These are phyloP conservation scores for Psylliodes chrysocephalus DNA, from an alignment of 2,888 invertebrate species.

Conservation along the genomic window DNA sequence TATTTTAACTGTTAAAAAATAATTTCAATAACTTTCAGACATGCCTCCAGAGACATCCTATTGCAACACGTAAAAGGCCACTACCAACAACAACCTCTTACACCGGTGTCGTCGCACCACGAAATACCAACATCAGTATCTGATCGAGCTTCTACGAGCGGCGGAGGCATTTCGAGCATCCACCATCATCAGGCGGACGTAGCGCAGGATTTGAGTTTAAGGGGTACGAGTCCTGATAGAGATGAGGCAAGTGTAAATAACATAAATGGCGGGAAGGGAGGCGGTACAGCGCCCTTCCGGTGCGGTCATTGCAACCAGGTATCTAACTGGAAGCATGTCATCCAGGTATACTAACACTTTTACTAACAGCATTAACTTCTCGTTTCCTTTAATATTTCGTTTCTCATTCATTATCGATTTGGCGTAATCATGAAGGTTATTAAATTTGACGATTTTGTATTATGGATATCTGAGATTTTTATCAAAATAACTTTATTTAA, in stretches of 20 bases:
- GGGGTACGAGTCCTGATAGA: constrained; percentile 59
- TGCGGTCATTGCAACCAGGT: constrained; percentile 85
- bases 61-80: constrained; percentile 75
- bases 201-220: constrained; percentile 50
- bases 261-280: constrained; percentile 58
- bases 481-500: too few relatives aligned
- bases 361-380: constrained; percentile 56
- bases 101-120: constrained; percentile 8
- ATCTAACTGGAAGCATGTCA: constrained; percentile 87
- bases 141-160: constrained; percentile 22
- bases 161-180: constrained; percentile 5
- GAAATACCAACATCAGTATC: constrained; percentile 7
- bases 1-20: background rate
- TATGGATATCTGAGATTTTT: too few relatives aligned
- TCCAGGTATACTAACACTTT: constrained; percentile 75
- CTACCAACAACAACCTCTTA: constrained; percentile 62
- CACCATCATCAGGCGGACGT: constrained; percentile 5
- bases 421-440: constrained; percentile 6
- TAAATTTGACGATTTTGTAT: too few relatives aligned
- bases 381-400: too few relatives aligned
- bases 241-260: constrained; percentile 68
- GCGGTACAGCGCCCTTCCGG: constrained; percentile 69
- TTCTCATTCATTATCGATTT: constrained; percentile 14
- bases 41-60: constrained; percentile 73
- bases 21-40: constrained; percentile 65